phyloP scores from a whole-genome alignment of 1,140 invertebrate species.

The Proctacanthus coquilletti region DNA sequence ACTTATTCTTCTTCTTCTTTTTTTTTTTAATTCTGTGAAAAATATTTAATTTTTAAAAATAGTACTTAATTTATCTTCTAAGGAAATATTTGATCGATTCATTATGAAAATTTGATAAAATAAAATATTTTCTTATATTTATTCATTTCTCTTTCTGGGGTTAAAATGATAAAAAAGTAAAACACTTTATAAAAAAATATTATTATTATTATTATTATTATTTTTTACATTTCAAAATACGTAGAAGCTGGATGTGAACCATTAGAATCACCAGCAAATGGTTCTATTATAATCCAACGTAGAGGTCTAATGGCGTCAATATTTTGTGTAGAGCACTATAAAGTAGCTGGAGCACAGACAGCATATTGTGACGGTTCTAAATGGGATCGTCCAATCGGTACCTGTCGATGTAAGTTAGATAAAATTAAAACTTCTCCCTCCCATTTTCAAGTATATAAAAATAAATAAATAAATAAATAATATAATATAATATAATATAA shows the following conservation, averaged over 20 bases:
- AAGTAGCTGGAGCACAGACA: conserved; percentile 12
- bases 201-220: not conserved
- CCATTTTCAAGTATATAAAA: no score
- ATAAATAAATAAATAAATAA: not conserved
- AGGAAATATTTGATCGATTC: no score
- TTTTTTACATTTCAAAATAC: no score
- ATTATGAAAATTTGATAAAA: no score
- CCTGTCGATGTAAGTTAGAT: conserved; percentile 11
- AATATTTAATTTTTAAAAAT: not conserved
- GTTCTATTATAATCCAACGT: conserved; percentile 1
- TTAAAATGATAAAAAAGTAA: not conserved
- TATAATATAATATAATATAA: conserved; percentile 6
- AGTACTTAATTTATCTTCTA: no score
- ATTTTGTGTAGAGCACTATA: conserved; percentile 14
- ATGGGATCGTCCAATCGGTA: conserved; percentile 20
- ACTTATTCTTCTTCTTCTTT: no score
- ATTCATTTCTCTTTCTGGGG: not conserved
- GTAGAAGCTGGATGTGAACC: conserved; percentile 12
- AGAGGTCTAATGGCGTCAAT: conserved; percentile 6
- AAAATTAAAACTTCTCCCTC: no score
- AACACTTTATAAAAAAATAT: not conserved
- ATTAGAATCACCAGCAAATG: conserved; percentile 5
- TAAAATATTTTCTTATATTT: not conserved
- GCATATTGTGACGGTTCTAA: conserved; percentile 17
- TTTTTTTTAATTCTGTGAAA: no score